Conservation (phyloP, 2,113 vertebrate species). For the Protomyctophum bolini region DNA sequence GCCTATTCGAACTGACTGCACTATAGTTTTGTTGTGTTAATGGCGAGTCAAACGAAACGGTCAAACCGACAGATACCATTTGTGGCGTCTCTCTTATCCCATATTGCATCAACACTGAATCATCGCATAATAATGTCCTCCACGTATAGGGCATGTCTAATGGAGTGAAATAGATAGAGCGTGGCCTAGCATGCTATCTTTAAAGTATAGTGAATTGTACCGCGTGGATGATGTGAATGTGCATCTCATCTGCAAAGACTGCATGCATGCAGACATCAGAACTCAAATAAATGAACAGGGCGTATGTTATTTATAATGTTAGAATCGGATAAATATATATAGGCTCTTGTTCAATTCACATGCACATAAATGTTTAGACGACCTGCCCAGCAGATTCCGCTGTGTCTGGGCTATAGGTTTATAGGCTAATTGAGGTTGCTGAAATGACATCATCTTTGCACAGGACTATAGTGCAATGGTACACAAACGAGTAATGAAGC, state of each 20-base stretch:
- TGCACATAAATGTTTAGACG: constrained; percentile 13
- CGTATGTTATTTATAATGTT: constrained; percentile 35
- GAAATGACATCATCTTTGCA: constrained; percentile 65
- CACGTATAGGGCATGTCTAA: constrained; percentile 45
- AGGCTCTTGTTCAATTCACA: constrained; percentile 32
- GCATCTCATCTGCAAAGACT: constrained; percentile 2
- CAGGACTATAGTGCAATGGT: constrained; percentile 34
- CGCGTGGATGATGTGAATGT: too few species aligned
- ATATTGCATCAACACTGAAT: constrained; percentile 65
- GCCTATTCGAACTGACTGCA: too few species aligned
- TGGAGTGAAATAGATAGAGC: constrained; percentile 13
- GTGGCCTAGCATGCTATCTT: background rate
- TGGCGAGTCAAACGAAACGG: too few species aligned
- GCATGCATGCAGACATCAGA: constrained; percentile 14
- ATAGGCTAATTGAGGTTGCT: constrained; percentile 60
- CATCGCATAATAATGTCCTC: constrained; percentile 50
- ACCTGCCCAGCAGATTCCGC: constrained; percentile 4
- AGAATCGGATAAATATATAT: constrained; percentile 35
- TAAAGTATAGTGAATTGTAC: too few species aligned
- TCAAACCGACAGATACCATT: too few species aligned
- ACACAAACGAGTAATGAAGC: constrained; percentile 34
- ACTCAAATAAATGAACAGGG: constrained; percentile 37
- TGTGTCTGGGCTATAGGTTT: constrained; percentile 48
- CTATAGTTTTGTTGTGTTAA: too few species aligned
- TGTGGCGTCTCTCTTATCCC: constrained; percentile 17